phyloP scores from a whole-genome alignment of 2,888 invertebrate species.

The Lissonota sp. region DNA sequence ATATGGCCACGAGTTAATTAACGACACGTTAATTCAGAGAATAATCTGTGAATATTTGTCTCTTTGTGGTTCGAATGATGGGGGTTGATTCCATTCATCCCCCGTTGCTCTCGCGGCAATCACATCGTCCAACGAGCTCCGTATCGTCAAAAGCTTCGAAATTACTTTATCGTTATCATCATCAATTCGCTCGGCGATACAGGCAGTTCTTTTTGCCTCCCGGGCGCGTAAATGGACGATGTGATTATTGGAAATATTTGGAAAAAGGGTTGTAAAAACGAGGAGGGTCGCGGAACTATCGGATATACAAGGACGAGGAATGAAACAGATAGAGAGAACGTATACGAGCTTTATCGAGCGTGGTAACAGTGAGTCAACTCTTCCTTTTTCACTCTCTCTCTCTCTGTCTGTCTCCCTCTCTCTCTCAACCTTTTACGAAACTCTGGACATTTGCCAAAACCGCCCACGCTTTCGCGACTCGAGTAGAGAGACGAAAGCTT shows the following conservation, averaged over 20 bases:
- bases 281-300: not conserved
- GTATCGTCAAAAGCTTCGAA: not conserved
- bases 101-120: not conserved
- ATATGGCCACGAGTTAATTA: too few relatives aligned
- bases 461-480: slow-evolving; percentile 23
- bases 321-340: too few relatives aligned
- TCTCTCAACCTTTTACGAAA: slow-evolving; percentile 52
- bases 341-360: slow-evolving; percentile 65
- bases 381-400: too few relatives aligned
- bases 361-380: slow-evolving; percentile 46
- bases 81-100: not conserved
- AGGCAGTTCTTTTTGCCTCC: slow-evolving; percentile 25
- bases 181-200: slow-evolving; percentile 9
- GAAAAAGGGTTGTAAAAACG: slow-evolving; percentile 1
- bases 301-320: too few relatives aligned
- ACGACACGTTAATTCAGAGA: too few relatives aligned
- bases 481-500: slow-evolving; percentile 44
- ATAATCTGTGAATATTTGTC: too few relatives aligned
- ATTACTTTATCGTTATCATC: slow-evolving; percentile 30
- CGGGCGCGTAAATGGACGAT: slow-evolving; percentile 52
- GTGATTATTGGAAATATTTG: slow-evolving; percentile 64
- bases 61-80: too few relatives aligned
- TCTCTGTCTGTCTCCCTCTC: slow-evolving; percentile 25
- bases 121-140: not conserved
- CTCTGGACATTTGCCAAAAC: slow-evolving; percentile 63